Conservation (phyloP, 2,797 vertebrate species). For the Tamandua tetradactyla region DNA sequence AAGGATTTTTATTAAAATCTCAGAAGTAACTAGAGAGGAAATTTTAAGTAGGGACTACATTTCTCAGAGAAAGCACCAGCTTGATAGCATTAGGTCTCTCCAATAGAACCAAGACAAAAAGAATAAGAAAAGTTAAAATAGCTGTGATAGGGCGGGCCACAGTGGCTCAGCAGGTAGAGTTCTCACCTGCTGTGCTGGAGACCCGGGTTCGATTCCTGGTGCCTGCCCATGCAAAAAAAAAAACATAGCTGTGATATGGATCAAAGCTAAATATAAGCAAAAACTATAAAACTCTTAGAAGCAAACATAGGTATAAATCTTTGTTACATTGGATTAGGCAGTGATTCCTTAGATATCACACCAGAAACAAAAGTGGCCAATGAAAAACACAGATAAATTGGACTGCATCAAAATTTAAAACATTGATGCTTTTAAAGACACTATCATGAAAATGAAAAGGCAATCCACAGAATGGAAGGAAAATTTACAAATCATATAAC, state of each 20-base stretch:
- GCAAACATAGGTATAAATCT: not conserved
- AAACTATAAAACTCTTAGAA: not conserved
- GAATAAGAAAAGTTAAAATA: not conserved
- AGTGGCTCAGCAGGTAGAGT: too few species aligned
- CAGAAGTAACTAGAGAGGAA: not conserved
- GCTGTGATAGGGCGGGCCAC: too few species aligned
- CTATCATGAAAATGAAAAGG: constrained; percentile 9
- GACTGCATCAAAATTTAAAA: not conserved
- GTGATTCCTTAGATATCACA: not conserved
- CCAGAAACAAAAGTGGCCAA: not conserved
- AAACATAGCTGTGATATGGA: not conserved
- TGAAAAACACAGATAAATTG: not conserved
- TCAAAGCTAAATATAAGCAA: not conserved
- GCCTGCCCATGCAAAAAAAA: too few species aligned
- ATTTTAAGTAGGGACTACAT: not conserved
- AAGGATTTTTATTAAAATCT: constrained; percentile 25
- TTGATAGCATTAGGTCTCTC: not conserved
- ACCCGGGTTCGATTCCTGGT: too few species aligned
- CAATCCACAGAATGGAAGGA: not conserved
- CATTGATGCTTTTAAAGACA: not conserved
- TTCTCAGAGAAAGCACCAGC: not conserved
- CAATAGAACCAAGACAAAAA: not conserved
- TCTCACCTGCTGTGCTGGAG: too few species aligned
- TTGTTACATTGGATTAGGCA: not conserved
- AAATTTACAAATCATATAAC: not conserved